Conservation (phyloP, 2,797 vertebrate genomes). For the Tympanoctomys barrerae region DNA sequence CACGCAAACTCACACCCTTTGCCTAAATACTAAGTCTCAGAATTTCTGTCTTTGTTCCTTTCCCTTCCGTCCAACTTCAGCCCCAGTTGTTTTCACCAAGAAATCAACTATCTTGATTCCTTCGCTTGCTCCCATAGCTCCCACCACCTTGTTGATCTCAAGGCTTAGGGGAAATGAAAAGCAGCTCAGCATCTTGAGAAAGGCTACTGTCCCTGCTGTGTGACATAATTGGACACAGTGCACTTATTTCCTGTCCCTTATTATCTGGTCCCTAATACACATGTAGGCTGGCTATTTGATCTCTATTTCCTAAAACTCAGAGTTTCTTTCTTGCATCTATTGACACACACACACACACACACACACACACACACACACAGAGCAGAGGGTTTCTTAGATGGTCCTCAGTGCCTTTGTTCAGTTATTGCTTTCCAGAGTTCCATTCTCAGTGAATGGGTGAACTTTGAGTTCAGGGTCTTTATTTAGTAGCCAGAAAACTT, state of each 20-base stretch:
- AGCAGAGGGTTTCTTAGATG: neutral
- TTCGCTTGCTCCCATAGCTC: neutral
- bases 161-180: slow-evolving; percentile 65
- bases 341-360: neutral
- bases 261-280: slow-evolving; percentile 60
- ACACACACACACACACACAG: neutral
- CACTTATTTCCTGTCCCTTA: slow-evolving; percentile 65
- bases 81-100: slow-evolving; percentile 2
- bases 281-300: slow-evolving; percentile 29
- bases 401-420: neutral
- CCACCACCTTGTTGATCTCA: slow-evolving; percentile 46
- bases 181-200: slow-evolving; percentile 71
- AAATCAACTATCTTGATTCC: neutral
- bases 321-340: slow-evolving; percentile 4
- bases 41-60: neutral
- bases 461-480: neutral
- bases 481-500: neutral
- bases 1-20: neutral
- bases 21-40: neutral
- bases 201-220: slow-evolving; percentile 69
- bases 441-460: neutral
- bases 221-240: slow-evolving; percentile 13
- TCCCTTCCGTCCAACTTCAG: neutral
- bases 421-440: neutral
- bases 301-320: neutral